Conservation (phyloP, 2,888 invertebrate genomes). For the Caenorhabditis imperialis region DNA sequence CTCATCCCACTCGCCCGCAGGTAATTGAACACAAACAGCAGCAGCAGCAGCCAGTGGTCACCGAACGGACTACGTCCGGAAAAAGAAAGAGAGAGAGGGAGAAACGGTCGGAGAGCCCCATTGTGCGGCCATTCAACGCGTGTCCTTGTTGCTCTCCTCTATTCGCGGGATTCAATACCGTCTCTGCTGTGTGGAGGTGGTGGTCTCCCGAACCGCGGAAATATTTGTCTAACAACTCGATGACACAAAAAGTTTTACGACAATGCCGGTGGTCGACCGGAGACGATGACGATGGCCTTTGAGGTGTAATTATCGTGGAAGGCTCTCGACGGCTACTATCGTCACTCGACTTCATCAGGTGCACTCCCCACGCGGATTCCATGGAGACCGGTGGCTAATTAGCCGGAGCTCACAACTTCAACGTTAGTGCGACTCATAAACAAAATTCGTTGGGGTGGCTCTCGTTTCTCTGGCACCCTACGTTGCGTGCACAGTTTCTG, state of each 20-base stretch:
- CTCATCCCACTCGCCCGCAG: conserved; percentile 31
- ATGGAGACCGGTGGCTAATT: no score
- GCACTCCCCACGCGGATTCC: no score
- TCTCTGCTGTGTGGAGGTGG: conserved; percentile 40
- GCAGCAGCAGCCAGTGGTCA: conserved; percentile 18
- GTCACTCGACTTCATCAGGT: not conserved
- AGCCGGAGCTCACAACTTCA: no score
- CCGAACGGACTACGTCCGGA: conserved; percentile 44
- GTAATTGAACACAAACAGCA: conserved; percentile 52
- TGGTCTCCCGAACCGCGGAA: conserved; percentile 38
- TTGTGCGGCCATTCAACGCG: conserved; percentile 48
- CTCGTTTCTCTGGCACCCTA: no score
- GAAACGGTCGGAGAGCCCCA: conserved; percentile 43
- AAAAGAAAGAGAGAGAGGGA: conserved; percentile 16
- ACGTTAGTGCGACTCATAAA: no score
- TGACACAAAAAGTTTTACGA: conserved; percentile 54
- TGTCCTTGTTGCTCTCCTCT: conserved; percentile 49
- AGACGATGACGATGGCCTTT: conserved; percentile 15
- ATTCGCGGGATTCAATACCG: conserved; percentile 35
- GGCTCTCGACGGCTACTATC: not conserved
- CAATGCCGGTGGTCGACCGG: conserved; percentile 30
- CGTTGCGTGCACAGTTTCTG: no score
- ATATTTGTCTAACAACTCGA: conserved; percentile 54
- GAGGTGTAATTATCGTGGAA: conserved; percentile 21
- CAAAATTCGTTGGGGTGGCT: no score